A percentile compares a stretch with the other conserved stretches of the same genome.
phyloP scores from a whole-genome alignment of 2,888 invertebrate species.

The Andrena fulva region DNA sequence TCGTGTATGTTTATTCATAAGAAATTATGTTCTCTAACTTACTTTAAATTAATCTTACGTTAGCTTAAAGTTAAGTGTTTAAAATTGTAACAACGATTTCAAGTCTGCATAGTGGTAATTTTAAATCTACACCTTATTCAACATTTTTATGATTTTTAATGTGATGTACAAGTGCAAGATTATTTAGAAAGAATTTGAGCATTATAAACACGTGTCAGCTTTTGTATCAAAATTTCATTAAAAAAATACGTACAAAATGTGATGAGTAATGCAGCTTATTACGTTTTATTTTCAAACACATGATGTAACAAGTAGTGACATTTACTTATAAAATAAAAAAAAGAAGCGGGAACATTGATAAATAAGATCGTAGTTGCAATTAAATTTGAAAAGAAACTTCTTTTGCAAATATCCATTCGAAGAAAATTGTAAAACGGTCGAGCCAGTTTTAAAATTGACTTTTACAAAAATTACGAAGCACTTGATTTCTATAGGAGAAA shows the following conservation, averaged over 20 bases:
- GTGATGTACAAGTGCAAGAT: constrained; percentile 14
- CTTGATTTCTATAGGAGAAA: constrained; percentile 15
- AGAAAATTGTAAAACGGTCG: not conserved
- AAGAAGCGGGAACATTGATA: constrained; percentile 21
- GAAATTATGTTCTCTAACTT: constrained; percentile 17
- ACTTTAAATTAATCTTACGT: constrained; percentile 30
- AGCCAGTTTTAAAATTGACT: constrained; percentile 1
- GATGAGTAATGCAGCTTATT: constrained; percentile 44
- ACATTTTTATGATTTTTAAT: constrained; percentile 26
- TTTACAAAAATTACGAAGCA: constrained; percentile 13
- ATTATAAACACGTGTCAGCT: constrained; percentile 44
- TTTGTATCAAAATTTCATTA: constrained; percentile 68
- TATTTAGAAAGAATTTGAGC: constrained; percentile 29
- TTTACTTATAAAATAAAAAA: constrained; percentile 31
- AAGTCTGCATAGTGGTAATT: constrained; percentile 20
- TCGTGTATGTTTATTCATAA: constrained; percentile 44
- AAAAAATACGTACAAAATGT: constrained; percentile 63
- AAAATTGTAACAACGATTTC: not conserved
- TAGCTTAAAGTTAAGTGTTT: constrained; percentile 35
- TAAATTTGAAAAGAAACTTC: constrained; percentile 19
- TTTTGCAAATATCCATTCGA: constrained; percentile 14
- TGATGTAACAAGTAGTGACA: constrained; percentile 22
- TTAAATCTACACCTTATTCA: constrained; percentile 12
- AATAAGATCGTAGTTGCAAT: constrained; percentile 2
- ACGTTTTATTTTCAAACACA: constrained; percentile 39